A percentile compares a stretch with the other conserved stretches of the same genome.
Conservation (phyloP, 2,113 vertebrate genomes). For the human region DNA sequence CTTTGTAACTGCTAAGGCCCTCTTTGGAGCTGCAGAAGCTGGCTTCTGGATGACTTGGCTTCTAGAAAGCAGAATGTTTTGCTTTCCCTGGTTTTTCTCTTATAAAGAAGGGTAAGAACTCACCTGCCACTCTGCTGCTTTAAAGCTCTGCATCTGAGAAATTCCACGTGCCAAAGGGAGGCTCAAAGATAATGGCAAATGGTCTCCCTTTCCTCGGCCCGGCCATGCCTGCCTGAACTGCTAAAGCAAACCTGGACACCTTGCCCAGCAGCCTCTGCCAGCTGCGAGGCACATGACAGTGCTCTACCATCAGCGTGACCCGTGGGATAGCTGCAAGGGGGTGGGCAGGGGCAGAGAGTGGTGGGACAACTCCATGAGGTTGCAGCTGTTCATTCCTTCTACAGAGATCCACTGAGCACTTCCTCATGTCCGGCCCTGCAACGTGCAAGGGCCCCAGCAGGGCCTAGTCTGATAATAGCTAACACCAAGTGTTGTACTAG, state of each 20-base stretch:
- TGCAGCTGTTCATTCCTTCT: not conserved
- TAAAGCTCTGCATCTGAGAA: not conserved
- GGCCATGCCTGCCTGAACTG: not conserved
- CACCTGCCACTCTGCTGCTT: not conserved
- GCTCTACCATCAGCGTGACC: not conserved
- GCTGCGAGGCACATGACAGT: not conserved
- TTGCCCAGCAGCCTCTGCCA: not conserved
- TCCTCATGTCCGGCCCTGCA: no score
- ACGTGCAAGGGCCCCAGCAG: not conserved
- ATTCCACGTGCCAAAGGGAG: not conserved
- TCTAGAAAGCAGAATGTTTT: slow-evolving; percentile 55
- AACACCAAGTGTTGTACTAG: not conserved
- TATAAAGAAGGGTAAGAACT: not conserved
- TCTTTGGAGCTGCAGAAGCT: slow-evolving; percentile 52
- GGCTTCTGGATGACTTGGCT: slow-evolving; percentile 61
- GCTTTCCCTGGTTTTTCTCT: slow-evolving; percentile 47
- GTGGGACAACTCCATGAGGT: not conserved
- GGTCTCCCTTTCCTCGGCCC: no score
- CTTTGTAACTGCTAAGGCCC: not conserved
- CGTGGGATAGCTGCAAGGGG: not conserved
- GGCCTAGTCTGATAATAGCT: not conserved
- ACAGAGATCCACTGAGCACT: not conserved
- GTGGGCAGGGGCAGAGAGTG: rapidly evolving
- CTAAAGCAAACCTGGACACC: not conserved
- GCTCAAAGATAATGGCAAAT: no score